phyloP scores from a whole-genome alignment of 2,797 vertebrate genomes.

The Gobionotothen gibberifrons region DNA sequence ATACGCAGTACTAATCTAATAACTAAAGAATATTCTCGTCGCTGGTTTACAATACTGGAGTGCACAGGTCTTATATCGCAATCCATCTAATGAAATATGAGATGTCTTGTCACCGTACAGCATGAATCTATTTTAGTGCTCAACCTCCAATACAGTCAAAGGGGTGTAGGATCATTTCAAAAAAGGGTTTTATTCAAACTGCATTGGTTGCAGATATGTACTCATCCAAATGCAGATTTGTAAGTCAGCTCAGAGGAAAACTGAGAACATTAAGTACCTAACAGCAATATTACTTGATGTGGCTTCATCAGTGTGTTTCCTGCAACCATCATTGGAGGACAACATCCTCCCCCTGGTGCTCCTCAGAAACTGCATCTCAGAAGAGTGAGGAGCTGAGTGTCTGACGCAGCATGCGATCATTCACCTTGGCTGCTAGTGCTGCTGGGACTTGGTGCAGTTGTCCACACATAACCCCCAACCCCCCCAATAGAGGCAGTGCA shows the following conservation, averaged over 20 bases:
- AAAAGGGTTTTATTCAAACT: constrained; percentile 39
- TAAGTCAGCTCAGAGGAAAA: constrained; percentile 36
- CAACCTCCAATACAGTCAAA: constrained; percentile 60
- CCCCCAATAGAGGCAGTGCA: constrained; percentile 64
- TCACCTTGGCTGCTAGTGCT: constrained; percentile 79
- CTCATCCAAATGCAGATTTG: constrained; percentile 41
- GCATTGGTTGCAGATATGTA: constrained; percentile 43
- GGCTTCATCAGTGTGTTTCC: constrained; percentile 56
- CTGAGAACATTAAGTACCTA: constrained; percentile 48
- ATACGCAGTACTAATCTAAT: constrained; percentile 17
- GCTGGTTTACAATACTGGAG: constrained; percentile 39
- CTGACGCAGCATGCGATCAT: constrained; percentile 84
- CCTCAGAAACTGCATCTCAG: constrained; percentile 72
- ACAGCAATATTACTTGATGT: constrained; percentile 46
- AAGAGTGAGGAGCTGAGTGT: constrained; percentile 63
- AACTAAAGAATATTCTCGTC: constrained; percentile 32
- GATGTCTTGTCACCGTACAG: constrained; percentile 64
- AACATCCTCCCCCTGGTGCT: constrained; percentile 72
- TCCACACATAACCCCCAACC: constrained; percentile 61
- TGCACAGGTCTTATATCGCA: constrained; percentile 63
- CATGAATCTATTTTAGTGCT: constrained; percentile 63
- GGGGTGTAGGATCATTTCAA: constrained; percentile 32
- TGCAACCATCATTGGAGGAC: constrained; percentile 63
- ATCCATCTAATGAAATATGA: constrained; percentile 69
- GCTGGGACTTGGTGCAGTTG: constrained; percentile 75